Evolutionary conservation across 1,140 invertebrate genomes (phyloP).

Genomic region (Bombus vancouverensis): DNA sequence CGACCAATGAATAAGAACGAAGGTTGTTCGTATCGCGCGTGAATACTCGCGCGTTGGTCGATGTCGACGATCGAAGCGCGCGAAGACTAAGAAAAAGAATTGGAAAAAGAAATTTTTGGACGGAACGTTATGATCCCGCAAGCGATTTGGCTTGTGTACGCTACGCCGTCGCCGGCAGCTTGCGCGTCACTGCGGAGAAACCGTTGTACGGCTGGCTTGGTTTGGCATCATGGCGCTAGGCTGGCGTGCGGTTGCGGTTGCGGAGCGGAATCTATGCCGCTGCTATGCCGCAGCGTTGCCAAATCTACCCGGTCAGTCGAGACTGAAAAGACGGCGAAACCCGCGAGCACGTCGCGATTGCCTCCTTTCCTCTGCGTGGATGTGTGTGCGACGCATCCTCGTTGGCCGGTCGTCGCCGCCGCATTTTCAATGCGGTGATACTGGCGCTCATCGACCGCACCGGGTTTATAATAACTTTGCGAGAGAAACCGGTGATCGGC

Average conservation of each 20-base stretch:
- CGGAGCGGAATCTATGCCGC: constrained; percentile 77
- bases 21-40: constrained; percentile 3
- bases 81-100: constrained; percentile 1
- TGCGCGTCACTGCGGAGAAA: constrained; percentile 78
- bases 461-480: constrained; percentile 40
- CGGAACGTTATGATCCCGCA: constrained; percentile 52
- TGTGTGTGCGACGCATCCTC: constrained; percentile 12
- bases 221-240: constrained; percentile 66
- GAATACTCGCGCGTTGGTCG: not conserved
- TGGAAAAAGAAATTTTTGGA: constrained; percentile 6
- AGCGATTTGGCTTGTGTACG: constrained; percentile 23
- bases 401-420: not conserved
- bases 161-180: constrained; percentile 66
- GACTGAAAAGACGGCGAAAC: constrained; percentile 56
- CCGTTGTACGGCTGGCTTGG: constrained; percentile 68
- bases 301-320: constrained; percentile 46
- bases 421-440: constrained; percentile 43
- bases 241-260: constrained; percentile 74
- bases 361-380: constrained; percentile 17
- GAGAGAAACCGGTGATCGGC: constrained; percentile 40
- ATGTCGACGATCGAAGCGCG: not conserved
- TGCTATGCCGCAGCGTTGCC: constrained; percentile 68
- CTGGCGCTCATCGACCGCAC: constrained; percentile 26
- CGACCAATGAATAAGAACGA: not conserved
- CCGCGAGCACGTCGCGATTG: constrained; percentile 19